phyloP scores from a whole-genome alignment of 1,140 invertebrate species.

The Triops longicaudatus region DNA sequence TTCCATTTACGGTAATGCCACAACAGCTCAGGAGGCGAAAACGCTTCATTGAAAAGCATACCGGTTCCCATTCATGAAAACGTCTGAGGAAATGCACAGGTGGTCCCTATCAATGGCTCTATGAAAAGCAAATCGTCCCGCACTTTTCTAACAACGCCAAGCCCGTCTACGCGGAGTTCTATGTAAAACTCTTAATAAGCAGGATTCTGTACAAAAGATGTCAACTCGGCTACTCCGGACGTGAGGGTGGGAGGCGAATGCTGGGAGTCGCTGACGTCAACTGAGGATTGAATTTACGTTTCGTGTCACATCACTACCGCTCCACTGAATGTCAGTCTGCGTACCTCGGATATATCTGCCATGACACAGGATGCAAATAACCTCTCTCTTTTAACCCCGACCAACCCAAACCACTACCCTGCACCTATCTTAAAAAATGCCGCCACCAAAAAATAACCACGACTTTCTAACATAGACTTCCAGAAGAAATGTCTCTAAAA shows the following conservation, averaged over 20 bases:
- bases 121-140: not conserved
- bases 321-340: not conserved
- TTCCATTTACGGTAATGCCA: not conserved
- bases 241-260: not conserved
- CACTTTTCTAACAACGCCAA: not conserved
- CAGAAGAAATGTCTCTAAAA: not conserved
- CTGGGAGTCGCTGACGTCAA: not conserved
- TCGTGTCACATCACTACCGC: not conserved
- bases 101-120: not conserved
- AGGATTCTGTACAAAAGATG: not conserved
- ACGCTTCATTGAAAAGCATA: not conserved
- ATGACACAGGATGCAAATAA: conserved; percentile 7
- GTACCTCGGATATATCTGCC: not conserved
- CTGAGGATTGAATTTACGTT: not conserved
- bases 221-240: not conserved
- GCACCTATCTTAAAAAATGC: not conserved
- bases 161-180: not conserved
- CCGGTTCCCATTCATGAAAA: conserved; percentile 5
- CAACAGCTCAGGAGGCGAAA: not conserved
- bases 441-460: not conserved
- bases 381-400: not conserved
- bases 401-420: not conserved
- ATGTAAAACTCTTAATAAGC: not conserved
- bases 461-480: not conserved
- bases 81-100: not conserved